phyloP scores from a whole-genome alignment of 1,140 invertebrate species.

The Ephestia elutella region DNA sequence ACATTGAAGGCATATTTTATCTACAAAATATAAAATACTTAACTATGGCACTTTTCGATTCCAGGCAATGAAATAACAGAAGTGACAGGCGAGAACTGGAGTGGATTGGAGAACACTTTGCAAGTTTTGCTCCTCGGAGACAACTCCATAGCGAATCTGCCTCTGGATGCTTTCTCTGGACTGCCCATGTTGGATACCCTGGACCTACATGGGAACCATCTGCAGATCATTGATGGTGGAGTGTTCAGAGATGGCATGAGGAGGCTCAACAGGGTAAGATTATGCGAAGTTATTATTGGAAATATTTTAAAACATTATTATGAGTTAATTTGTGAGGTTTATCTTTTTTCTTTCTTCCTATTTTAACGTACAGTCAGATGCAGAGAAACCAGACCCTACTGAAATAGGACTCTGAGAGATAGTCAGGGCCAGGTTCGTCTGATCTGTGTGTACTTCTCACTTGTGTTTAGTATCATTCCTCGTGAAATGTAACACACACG shows the following conservation, averaged over 20 bases:
- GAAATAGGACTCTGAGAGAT: no score
- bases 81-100: conserved; percentile 84
- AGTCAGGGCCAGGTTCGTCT: no score
- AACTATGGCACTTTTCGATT: conserved; percentile 27
- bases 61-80: conserved; percentile 86
- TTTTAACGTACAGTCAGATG: no score
- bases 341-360: no score
- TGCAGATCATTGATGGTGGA: conserved; percentile 82
- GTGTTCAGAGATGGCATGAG: conserved; percentile 86
- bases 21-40: no score
- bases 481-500: no score
- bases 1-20: background rate
- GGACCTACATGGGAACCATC: conserved; percentile 85
- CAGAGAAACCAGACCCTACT: no score
- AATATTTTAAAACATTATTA: no score
- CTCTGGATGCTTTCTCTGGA: conserved; percentile 83
- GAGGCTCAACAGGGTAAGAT: conserved; percentile 78
- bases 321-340: no score
- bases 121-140: conserved; percentile 83
- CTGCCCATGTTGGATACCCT: conserved; percentile 82
- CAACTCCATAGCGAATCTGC: conserved; percentile 83
- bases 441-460: no score
- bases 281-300: no score
- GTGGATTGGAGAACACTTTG: conserved; percentile 83
- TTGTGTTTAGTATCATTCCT: no score